These are phyloP conservation scores for Poecilia velifera DNA, from an alignment of 2,797 vertebrate genomes.

Conservation along the genomic window DNA sequence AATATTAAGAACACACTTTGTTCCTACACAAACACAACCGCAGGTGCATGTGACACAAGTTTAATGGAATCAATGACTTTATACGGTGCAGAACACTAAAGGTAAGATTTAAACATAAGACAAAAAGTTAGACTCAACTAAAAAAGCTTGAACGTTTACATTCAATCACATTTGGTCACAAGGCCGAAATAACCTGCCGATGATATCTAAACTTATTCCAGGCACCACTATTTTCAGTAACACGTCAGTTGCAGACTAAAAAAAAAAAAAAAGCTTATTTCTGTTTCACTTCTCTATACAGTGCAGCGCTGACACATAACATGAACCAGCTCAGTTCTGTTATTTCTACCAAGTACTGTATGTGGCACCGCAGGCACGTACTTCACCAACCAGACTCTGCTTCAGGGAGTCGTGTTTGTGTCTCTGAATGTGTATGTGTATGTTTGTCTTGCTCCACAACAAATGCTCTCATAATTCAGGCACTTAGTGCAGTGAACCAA, in stretches of 20 bases:
- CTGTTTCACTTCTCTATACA: slow-evolving; percentile 33
- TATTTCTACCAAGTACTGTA: slow-evolving; percentile 38
- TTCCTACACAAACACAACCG: slow-evolving; percentile 3
- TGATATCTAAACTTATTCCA: slow-evolving; percentile 16
- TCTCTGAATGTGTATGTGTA: neutral
- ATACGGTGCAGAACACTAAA: neutral
- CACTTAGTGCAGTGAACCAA: slow-evolving; percentile 57
- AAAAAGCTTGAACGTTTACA: slow-evolving; percentile 24
- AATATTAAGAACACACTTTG: neutral
- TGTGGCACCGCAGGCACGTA: slow-evolving; percentile 27
- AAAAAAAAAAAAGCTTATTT: neutral
- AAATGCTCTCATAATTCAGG: slow-evolving; percentile 70
- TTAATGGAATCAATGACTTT: neutral
- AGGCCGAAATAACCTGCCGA: slow-evolving; percentile 1
- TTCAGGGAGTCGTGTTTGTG: slow-evolving; percentile 13
- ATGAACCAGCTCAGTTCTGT: slow-evolving; percentile 51
- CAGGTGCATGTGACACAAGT: neutral
- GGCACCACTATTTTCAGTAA: slow-evolving; percentile 21
- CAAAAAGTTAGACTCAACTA: slow-evolving; percentile 32
- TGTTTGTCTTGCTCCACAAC: slow-evolving; percentile 46
- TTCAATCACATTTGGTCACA: neutral
- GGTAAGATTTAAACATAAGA: slow-evolving; percentile 16
- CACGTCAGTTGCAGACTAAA: slow-evolving; percentile 31
- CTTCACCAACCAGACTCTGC: slow-evolving; percentile 21
- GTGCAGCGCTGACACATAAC: slow-evolving; percentile 4